Evolutionary conservation across 2,888 invertebrate species (phyloP).

Genomic region (Callyntrura guangdongensis): DNA sequence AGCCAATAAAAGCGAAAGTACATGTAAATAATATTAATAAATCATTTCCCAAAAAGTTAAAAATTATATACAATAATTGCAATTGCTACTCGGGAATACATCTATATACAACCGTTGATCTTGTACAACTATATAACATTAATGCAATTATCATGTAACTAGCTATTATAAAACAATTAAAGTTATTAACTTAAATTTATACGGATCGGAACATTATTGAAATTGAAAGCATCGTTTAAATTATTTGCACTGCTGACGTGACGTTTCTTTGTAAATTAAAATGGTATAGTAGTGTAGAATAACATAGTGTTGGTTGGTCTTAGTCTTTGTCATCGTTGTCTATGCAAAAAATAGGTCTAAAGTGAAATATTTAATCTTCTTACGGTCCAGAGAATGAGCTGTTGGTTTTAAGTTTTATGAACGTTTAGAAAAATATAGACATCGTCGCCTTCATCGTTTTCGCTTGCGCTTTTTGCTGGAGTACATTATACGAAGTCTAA

Average conservation of each 20-base stretch:
- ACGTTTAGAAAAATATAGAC: slow-evolving; percentile 9
- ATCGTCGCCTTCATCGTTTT: slow-evolving; percentile 64
- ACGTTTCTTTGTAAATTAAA: no score
- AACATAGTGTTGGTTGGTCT: no score
- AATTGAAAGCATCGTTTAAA: slow-evolving; percentile 5
- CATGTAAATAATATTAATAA: not conserved
- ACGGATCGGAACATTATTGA: not conserved
- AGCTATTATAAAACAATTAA: not conserved
- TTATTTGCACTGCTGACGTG: not conserved
- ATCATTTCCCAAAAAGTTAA: not conserved
- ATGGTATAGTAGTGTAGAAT: no score
- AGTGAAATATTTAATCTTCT: not conserved
- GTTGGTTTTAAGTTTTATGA: slow-evolving; percentile 7
- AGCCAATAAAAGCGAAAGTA: slow-evolving; percentile 27
- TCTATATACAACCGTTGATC: slow-evolving; percentile 53
- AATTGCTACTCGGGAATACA: slow-evolving; percentile 39
- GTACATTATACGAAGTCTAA: slow-evolving; percentile 43
- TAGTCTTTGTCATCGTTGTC: slow-evolving; percentile 28
- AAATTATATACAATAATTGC: slow-evolving; percentile 11
- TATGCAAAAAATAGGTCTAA: slow-evolving; percentile 5
- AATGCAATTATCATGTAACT: not conserved
- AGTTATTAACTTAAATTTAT: slow-evolving; percentile 13
- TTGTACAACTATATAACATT: slow-evolving; percentile 52
- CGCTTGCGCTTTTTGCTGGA: slow-evolving; percentile 73
- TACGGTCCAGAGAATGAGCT: not conserved